A percentile compares a stretch with the other conserved stretches of the same genome.
phyloP scores from a whole-genome alignment of 2,113 vertebrate species.

The Procavia capensis region DNA sequence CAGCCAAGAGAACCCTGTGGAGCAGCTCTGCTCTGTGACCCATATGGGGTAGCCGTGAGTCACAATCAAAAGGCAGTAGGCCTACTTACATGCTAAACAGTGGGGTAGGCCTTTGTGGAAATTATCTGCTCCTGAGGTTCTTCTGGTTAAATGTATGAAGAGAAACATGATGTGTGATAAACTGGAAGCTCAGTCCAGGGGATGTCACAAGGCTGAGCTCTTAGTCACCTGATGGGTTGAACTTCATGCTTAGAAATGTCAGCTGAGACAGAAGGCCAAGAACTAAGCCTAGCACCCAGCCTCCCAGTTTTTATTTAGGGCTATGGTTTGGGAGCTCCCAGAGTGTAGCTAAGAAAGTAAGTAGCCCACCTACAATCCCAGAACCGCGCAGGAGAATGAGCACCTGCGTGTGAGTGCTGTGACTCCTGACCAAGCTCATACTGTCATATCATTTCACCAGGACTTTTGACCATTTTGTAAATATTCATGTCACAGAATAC shows the following conservation, averaged over 20 bases:
- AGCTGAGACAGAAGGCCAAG: neutral
- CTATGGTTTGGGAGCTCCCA: neutral
- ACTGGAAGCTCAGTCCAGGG: neutral
- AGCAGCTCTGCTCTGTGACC: too few relatives aligned
- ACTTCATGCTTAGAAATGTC: neutral
- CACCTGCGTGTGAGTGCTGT: accelerated
- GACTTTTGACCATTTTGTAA: neutral
- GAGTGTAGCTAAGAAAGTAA: neutral
- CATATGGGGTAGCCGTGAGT: neutral
- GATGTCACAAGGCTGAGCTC: neutral
- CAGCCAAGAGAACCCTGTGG: neutral
- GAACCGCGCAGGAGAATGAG: neutral
- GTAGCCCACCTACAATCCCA: neutral
- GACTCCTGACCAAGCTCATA: neutral
- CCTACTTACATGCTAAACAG: neutral
- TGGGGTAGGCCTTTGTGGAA: neutral
- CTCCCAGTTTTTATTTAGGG: neutral
- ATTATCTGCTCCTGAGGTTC: neutral
- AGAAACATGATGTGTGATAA: neutral
- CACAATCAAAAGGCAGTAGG: neutral
- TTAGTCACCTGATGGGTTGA: neutral
- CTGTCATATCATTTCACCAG: too few relatives aligned
- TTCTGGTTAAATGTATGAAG: neutral
- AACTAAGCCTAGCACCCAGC: neutral
- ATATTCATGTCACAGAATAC: neutral